phyloP scores from a whole-genome alignment of 2,888 invertebrate species.

The Heterodera filipjevi region DNA sequence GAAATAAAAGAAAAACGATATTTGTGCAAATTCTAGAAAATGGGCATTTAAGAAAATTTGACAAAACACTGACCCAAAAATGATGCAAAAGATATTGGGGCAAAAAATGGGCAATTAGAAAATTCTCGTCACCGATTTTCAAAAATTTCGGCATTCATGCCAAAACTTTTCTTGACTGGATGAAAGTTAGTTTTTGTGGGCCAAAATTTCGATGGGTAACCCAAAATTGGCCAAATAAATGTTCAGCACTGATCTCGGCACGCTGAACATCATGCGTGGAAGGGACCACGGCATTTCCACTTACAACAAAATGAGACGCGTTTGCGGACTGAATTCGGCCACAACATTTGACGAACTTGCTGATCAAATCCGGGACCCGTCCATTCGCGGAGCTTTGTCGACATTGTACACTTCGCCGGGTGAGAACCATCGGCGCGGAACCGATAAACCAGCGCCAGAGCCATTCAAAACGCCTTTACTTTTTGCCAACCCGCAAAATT shows the following conservation, averaged over 20 bases:
- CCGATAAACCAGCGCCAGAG: no score
- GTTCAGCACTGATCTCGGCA: constrained; percentile 77
- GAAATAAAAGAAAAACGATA: no score
- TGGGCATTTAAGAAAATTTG: no score
- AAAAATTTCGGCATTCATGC: no score
- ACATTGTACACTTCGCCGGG: constrained; percentile 59
- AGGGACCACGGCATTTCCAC: constrained; percentile 85
- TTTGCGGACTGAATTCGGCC: constrained; percentile 74
- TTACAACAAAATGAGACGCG: constrained; percentile 80
- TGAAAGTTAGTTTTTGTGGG: neutral
- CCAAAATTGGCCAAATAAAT: neutral
- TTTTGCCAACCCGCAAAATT: no score
- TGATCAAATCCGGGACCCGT: constrained; percentile 77
- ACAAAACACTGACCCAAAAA: no score
- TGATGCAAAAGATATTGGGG: no score
- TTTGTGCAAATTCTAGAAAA: no score
- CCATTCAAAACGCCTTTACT: no score
- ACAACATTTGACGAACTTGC: constrained; percentile 72
- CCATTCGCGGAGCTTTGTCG: constrained; percentile 76
- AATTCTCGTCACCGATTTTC: no score
- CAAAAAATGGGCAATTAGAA: no score
- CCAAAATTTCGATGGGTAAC: neutral
- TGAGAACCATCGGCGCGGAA: constrained; percentile 28
- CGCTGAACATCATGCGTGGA: constrained; percentile 90
- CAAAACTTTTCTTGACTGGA: constrained; percentile 20